Evolutionary conservation across 1,140 invertebrate genomes (phyloP), one percentile per base, ranked within the genome.

Genomic region (Drosophila virilis): DNA sequence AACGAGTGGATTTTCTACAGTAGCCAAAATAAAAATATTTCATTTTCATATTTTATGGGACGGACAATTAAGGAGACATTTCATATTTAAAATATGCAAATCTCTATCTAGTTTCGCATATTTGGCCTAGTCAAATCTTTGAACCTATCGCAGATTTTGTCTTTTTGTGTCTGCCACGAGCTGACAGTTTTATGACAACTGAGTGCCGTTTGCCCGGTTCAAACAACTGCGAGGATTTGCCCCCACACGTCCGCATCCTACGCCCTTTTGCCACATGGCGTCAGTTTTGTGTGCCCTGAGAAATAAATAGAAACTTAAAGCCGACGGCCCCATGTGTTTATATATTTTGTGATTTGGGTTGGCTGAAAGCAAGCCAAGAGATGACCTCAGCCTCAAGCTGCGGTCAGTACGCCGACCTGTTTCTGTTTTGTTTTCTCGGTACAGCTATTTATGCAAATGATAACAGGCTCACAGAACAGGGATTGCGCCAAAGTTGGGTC

Each of bases 101-200:
- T 73, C 45, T 40, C 40, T n/a, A 28, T 68, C 57, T 12, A 40
- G 40, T 59, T 54, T 73, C 62, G 46, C 64, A 73, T 67, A 59
- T 43, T 73, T 68, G 40, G 35, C 15, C 43, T 13, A 22, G 60
- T 33, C 46, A 59, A 60, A 73, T 68, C 70, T 68, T 60, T 60
- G 64, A 73, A 40, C 83, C 76, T 73, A 83, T 89, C 79, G 72
- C 50, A 86, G 70, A 69, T 64, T 75, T 76, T 37, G 62, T 38
- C 35, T 66, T 65, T 65, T 59, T 54, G 32, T 57, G 76, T 69
- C 67, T 74, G 67, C 55, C 45, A 70, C 71, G 60, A 74, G 78
- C 66, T 88, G 83, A 83, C 83, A 88, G 86, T 69, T 83, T 83
- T 88, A 88, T 83, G 84, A 77, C 73, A 89, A 79, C 60, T 59